Evolutionary conservation across 2,797 vertebrate genomes (phyloP).

Genomic region (Myripristis jacobus): DNA sequence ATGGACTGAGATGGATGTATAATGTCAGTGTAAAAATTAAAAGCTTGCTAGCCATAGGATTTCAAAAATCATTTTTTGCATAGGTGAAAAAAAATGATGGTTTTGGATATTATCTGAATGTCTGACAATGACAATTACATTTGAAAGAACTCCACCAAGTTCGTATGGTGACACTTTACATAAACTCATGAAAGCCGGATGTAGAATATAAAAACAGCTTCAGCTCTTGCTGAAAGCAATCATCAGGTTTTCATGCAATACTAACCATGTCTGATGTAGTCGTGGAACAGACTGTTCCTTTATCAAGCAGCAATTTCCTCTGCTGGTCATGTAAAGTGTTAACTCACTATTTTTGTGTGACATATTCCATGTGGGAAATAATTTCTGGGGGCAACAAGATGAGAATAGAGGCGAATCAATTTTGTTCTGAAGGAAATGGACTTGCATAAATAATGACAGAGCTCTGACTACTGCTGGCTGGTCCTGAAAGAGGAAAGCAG

Average conservation of each 20-base stretch:
- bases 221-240: slow-evolving; percentile 14
- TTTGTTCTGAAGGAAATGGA: slow-evolving; percentile 45
- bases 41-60: no score
- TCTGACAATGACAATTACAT: no score
- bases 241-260: slow-evolving; percentile 8
- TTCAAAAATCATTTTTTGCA: no score
- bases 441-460: slow-evolving; percentile 56
- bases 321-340: slow-evolving; percentile 48
- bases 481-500: slow-evolving; percentile 11
- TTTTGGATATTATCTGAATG: no score
- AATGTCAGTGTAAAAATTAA: no score
- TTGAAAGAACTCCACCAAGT: no score
- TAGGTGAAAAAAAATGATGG: no score
- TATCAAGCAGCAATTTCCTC: slow-evolving; percentile 48
- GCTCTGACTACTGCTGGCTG: background rate
- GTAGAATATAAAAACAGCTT: slow-evolving; percentile 7
- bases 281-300: slow-evolving; percentile 18
- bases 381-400: slow-evolving; percentile 48
- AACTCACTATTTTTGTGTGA: slow-evolving; percentile 64
- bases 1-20: no score
- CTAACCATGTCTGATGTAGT: slow-evolving; percentile 48
- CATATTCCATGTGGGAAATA: slow-evolving; percentile 63
- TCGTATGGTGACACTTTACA: no score
- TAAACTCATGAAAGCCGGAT: background rate
- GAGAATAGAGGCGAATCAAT: slow-evolving; percentile 66